Percentiles rank a stretch among this genome's conserved stretches.
Evolutionary conservation across 2,113 vertebrate species (phyloP).

Genomic region (Kobus ellipsiprymnus): DNA sequence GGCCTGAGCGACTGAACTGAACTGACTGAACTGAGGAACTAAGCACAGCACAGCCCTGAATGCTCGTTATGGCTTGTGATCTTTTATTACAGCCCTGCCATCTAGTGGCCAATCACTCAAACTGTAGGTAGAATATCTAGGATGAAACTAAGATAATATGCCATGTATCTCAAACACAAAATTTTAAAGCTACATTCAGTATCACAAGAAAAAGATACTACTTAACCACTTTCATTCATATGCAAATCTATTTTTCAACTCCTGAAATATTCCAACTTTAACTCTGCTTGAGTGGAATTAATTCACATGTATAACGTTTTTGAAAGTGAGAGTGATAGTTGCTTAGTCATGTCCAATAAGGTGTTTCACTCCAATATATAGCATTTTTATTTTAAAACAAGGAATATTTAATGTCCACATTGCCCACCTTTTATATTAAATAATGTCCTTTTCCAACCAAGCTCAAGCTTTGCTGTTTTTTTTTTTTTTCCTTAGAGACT

Average conservation of each 20-base stretch:
- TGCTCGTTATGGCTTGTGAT: not conserved
- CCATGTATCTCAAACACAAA: not conserved
- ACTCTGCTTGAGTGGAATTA: not conserved
- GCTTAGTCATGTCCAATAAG: not conserved
- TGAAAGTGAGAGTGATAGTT: not conserved
- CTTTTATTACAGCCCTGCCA: constrained; percentile 38
- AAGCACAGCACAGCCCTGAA: not conserved
- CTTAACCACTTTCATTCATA: not conserved
- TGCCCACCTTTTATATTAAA: not conserved
- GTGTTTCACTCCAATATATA: not conserved
- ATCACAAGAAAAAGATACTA: not conserved
- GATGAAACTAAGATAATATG: not conserved
- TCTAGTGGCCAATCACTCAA: constrained; percentile 60
- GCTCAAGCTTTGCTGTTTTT: not conserved
- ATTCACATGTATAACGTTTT: not conserved
- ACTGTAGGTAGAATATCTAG: not conserved
- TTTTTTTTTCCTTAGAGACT: not conserved
- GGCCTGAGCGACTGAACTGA: not conserved
- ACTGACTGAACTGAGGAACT: not conserved
- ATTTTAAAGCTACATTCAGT: not conserved
- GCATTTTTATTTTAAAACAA: not conserved
- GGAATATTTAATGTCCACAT: not conserved
- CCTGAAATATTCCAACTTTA: not conserved
- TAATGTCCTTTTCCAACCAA: not conserved
- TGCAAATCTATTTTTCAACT: not conserved